Evolutionary conservation across 2,797 vertebrate genomes (phyloP), one percentile per base, ranked within the genome.

Genomic region (Oreochromis grahami): DNA sequence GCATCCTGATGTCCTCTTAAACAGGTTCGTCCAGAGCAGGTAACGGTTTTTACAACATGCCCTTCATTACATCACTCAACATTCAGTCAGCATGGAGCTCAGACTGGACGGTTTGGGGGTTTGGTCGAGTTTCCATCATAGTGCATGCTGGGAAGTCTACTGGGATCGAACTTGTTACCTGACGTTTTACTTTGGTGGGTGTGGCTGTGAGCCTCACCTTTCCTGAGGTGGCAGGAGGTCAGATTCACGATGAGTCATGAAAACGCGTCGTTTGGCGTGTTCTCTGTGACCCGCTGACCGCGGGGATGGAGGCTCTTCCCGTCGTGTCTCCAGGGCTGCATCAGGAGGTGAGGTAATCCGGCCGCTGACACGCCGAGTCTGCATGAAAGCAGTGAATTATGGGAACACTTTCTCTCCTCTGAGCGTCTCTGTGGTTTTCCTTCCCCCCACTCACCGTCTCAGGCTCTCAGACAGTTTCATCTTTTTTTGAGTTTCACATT

Each of bases 301-400:
- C 36, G 60, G 85, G 76, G 56, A 83, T 85, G 65, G 65, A 32
- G 68, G 77, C n/a, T 2, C 83, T 83, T 89, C 83, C 83, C n/a
- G 80, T 80, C 63, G 12, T 34, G 77, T 80, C 88, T 81, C 85
- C 65, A 12, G 77, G 79, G 84, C 63, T 43, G 32, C 76, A 14
- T 76, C 78, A 85, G 85, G 85, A 87, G 76, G 83, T 85, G 88
- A 85, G 45, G 76, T 84, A 81, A 86, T 76, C 32, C 72, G 26
- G 65, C 50, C 1, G 41, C 87, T 82, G 38, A 83, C 70, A 52
- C 26, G 51, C 45, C 9, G 9, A 72, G 26, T 48, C 34, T 7
- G 14, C 45, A 32, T 76, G 83, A 78, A 81, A 12, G 32, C 24
- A 8, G 65, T 48, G 56, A 79, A 55, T 77, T 55, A 77, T 84